A percentile compares a stretch with the other conserved stretches of the same genome.
phyloP scores from a whole-genome alignment of 2,797 vertebrate species.

The Hapalemur alaotrensis region DNA sequence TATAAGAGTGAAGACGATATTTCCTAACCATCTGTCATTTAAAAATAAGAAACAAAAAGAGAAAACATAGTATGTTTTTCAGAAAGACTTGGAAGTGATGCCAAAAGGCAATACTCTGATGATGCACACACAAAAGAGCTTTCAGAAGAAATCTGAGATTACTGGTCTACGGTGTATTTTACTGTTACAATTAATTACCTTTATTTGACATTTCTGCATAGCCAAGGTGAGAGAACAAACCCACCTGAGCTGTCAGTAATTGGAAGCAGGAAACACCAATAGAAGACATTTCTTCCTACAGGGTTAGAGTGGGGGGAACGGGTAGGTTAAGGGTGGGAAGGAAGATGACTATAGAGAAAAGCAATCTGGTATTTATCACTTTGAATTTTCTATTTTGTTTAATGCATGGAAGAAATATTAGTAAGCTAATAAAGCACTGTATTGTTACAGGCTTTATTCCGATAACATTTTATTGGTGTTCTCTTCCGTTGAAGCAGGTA shows the following conservation, averaged over 20 bases:
- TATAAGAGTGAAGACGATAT: slow-evolving; percentile 56
- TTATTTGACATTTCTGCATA: neutral
- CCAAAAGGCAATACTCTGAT: neutral
- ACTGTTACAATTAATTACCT: neutral
- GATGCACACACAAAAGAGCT: neutral
- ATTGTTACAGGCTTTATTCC: neutral
- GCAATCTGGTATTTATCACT: neutral
- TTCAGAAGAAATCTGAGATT: neutral
- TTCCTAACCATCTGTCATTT: slow-evolving; percentile 63
- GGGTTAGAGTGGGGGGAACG: too few relatives aligned
- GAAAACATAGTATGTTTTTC: slow-evolving; percentile 8
- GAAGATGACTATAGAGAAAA: neutral
- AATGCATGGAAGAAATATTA: neutral
- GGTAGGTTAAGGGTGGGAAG: neutral
- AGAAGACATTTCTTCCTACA: neutral
- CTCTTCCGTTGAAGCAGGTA: neutral
- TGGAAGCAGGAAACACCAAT: neutral
- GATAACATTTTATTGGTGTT: neutral
- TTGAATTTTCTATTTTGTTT: neutral
- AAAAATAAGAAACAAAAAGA: slow-evolving; percentile 60
- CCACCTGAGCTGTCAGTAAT: neutral
- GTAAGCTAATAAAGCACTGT: neutral
- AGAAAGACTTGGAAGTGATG: neutral
- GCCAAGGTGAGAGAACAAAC: neutral
- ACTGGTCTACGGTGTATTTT: neutral